Percentiles rank a stretch among this genome's conserved stretches.
Conservation (phyloP, 2,888 invertebrate genomes). For the Halocaridina rubra region DNA sequence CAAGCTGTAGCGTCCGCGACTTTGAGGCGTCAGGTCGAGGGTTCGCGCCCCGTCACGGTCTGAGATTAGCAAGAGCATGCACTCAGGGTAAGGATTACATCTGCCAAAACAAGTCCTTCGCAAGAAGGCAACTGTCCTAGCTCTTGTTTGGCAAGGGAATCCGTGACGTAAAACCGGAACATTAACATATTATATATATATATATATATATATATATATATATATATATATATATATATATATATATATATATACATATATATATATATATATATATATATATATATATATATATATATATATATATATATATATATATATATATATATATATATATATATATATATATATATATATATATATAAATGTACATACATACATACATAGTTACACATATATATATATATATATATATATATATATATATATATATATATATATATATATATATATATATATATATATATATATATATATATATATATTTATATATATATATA, state of each 20-base stretch:
- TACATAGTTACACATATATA: too few species aligned
- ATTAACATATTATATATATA: conserved; percentile 14
- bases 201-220: conserved; percentile 33
- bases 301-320: background rate
- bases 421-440: conserved; percentile 13
- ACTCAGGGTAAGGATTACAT: too few species aligned
- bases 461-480: conserved; percentile 27
- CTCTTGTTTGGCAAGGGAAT: too few species aligned
- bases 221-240: conserved; percentile 12
- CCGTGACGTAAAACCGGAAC: too few species aligned
- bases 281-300: background rate
- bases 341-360: background rate
- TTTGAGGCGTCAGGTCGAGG: too few species aligned
- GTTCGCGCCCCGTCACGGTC: too few species aligned
- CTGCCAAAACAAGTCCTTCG: too few species aligned
- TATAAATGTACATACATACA: background rate
- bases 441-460: conserved; percentile 33
- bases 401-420: background rate
- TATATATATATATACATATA: background rate
- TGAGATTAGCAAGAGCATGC: too few species aligned
- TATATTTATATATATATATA: background rate
- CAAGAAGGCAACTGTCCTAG: too few species aligned
- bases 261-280: background rate
- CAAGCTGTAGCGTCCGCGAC: too few species aligned
- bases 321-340: background rate